Base-by-base conservation (phyloP, 2,797 vertebrate species). In the Thripadectes ignobilis region DNA sequence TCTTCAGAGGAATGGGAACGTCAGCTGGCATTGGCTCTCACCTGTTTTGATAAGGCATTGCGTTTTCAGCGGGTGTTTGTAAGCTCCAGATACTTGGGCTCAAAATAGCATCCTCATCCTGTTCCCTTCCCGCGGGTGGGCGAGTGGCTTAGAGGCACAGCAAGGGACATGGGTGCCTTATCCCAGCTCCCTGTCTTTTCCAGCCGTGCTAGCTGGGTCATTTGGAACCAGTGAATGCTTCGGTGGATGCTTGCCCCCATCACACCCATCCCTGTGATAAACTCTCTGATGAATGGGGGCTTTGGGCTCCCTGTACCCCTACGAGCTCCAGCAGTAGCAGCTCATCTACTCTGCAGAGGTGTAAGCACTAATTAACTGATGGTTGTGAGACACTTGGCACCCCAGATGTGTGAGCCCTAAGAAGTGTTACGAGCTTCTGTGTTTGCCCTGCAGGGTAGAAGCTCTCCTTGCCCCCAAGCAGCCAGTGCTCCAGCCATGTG, bases 401-500 rank as follows among this genome's bases (percentile, higher is more conserved):
- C 62, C 27, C 27, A 21, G 46, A 13, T 59, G 10, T 0, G 6
- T 14, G 20, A 32, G 13, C 9, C 34, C 34, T 23, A 29, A 34
- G 55, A 84, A 54, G 15, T 3, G 3, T 21, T 52, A 27, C 0
- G 23, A 79, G 36, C 11, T 66, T 24, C 43, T 79, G 24, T 63
- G 58, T 82, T 66, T n/a, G 29, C 34, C 54, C 75, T 73, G 62
- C 26, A 55, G 54, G 55, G 46, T 14, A 4, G 41, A 46, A 46
- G 46, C 36, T 62, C 38, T 82, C 36, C 57, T 85, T 63, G 12
- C 30, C 32, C 26, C 21, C 0, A 0, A 24, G 48, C 59, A 48
- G 55, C n/a, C 1, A 2, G 12, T 45, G 52, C 86, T 81, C 67
- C 0, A 0, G 20, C 48, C 0, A 2, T 1, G 8, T 29, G 68